Percentiles rank a stretch among this genome's conserved stretches.
These are phyloP conservation scores for Apodemia mormo DNA, from an alignment of 2,888 invertebrate genomes.

Conservation along the genomic window DNA sequence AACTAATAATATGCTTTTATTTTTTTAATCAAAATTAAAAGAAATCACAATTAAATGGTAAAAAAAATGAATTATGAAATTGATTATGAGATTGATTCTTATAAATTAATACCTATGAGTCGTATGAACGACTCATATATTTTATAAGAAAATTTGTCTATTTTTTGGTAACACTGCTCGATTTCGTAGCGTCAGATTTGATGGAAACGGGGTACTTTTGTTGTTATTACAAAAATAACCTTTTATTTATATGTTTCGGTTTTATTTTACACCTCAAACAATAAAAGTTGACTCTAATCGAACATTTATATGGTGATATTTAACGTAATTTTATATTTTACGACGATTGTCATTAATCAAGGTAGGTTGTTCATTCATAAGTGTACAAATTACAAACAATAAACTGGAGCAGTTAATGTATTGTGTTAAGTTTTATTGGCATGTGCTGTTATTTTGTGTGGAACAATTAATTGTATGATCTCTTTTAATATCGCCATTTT, in stretches of 20 bases:
- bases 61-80: too few species aligned
- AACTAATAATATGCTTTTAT: too few species aligned
- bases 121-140: too few species aligned
- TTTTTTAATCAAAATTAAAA: too few species aligned
- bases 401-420: constrained; percentile 66
- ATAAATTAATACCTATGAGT: too few species aligned
- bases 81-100: too few species aligned
- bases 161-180: not conserved
- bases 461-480: constrained; percentile 64
- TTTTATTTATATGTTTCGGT: constrained; percentile 66
- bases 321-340: constrained; percentile 39
- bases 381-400: constrained; percentile 47
- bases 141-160: too few species aligned
- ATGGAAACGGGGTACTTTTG: constrained; percentile 34
- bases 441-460: constrained; percentile 75
- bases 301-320: constrained; percentile 42
- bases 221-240: constrained; percentile 77
- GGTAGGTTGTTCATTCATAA: constrained; percentile 68
- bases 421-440: constrained; percentile 59
- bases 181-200: constrained; percentile 37
- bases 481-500: constrained; percentile 71
- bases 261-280: constrained; percentile 59
- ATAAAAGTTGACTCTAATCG: constrained; percentile 47
- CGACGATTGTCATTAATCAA: constrained; percentile 47
- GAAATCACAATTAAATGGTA: too few species aligned